Conservation (phyloP, 2,888 invertebrate genomes). For the Himalopsyche tibetana region DNA sequence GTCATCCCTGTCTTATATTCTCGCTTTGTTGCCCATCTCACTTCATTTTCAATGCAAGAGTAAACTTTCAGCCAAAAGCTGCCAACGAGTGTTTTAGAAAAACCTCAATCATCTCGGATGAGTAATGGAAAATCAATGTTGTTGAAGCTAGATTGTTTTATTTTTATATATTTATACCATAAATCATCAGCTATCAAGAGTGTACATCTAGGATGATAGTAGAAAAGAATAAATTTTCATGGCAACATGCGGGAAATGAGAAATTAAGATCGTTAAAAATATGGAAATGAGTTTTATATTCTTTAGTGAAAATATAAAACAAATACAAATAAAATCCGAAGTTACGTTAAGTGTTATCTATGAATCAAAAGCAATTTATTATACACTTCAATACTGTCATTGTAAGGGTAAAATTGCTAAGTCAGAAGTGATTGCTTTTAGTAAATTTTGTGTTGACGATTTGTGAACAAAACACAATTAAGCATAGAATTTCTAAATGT, state of each 20-base stretch:
- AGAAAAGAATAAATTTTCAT: background rate
- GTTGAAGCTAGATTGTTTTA: slow-evolving; percentile 50
- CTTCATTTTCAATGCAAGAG: slow-evolving; percentile 47
- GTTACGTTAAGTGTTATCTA: too few relatives aligned
- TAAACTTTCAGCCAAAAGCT: slow-evolving; percentile 26
- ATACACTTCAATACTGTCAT: too few relatives aligned
- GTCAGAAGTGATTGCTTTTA: too few relatives aligned
- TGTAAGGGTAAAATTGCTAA: too few relatives aligned
- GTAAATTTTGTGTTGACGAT: too few relatives aligned
- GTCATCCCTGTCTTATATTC: background rate
- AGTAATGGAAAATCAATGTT: slow-evolving; percentile 60
- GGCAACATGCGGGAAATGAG: slow-evolving; percentile 2
- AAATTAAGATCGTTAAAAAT: slow-evolving; percentile 40
- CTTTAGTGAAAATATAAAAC: too few relatives aligned
- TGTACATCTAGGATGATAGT: slow-evolving; percentile 5
- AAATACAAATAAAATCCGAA: too few relatives aligned
- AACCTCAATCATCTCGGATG: slow-evolving; percentile 52
- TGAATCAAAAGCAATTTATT: too few relatives aligned
- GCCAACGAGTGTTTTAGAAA: slow-evolving; percentile 33
- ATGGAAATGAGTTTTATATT: slow-evolving; percentile 10
- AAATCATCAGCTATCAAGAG: slow-evolving; percentile 47
- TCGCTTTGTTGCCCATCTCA: slow-evolving; percentile 15
- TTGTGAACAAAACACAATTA: too few relatives aligned
- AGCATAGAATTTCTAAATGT: too few relatives aligned
- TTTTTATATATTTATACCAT: slow-evolving; percentile 46